These are phyloP conservation scores for Lemur catta DNA, from an alignment of 2,797 vertebrate species.

Conservation along the genomic window DNA sequence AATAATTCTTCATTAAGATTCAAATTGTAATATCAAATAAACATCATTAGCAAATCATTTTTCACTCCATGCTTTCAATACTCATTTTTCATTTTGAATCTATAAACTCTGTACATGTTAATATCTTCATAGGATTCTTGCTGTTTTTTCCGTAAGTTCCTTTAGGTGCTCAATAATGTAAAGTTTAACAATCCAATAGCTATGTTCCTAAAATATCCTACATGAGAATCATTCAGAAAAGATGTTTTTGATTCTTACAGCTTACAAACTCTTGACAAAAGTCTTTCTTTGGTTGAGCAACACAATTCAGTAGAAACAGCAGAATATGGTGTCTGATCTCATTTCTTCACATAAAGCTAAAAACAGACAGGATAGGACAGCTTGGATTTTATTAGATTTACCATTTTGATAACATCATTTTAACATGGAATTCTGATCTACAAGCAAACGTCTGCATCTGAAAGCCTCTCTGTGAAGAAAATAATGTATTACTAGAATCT, in stretches of 20 bases:
- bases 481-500: neutral
- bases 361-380: neutral
- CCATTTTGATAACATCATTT: constrained; percentile 12
- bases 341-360: constrained; percentile 25
- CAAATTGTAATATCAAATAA: neutral
- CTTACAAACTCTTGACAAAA: constrained; percentile 41
- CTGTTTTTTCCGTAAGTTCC: constrained; percentile 18
- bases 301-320: neutral
- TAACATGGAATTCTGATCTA: constrained; percentile 18
- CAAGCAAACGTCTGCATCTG: neutral
- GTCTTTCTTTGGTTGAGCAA: constrained; percentile 14
- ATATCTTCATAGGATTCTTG: neutral
- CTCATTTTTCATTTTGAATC: neutral
- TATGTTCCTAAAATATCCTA: constrained; percentile 19
- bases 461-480: constrained; percentile 17
- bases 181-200: neutral
- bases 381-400: constrained; percentile 7
- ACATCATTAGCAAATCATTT: neutral
- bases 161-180: neutral
- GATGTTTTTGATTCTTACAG: constrained; percentile 32
- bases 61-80: neutral
- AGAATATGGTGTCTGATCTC: neutral
- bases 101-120: neutral
- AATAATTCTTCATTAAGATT: neutral
- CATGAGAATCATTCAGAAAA: neutral